These are phyloP conservation scores for Drosophila setosimentum DNA, from an alignment of 2,888 invertebrate species.

Conservation along the genomic window DNA sequence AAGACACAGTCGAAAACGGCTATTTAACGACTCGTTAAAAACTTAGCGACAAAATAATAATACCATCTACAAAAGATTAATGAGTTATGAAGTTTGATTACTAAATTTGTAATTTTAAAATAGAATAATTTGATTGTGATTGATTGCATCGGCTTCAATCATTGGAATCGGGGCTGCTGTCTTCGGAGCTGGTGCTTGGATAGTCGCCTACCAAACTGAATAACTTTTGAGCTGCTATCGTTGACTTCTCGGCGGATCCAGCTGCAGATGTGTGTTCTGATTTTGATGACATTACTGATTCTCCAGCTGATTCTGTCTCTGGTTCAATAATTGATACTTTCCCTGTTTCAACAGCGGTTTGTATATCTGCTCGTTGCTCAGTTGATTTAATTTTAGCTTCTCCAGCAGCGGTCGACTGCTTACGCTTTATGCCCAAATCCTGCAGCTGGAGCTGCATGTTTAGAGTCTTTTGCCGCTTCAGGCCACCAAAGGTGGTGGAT, in stretches of 20 bases:
- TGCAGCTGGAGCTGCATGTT: conserved; percentile 76
- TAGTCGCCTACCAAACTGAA: conserved; percentile 75
- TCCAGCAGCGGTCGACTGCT: conserved; percentile 3
- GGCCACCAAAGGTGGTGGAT: conserved; percentile 86
- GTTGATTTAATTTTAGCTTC: background rate
- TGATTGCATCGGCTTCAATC: conserved; percentile 6
- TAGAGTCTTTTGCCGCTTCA: conserved; percentile 87
- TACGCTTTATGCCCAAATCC: conserved; percentile 83
- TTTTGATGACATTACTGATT: too few relatives aligned
- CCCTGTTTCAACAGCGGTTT: background rate
- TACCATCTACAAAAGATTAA: background rate
- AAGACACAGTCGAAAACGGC: background rate
- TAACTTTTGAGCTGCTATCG: background rate
- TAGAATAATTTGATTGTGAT: background rate
- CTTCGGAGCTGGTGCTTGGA: conserved; percentile 60
- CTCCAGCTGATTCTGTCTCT: background rate
- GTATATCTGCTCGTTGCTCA: background rate
- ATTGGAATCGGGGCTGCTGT: conserved; percentile 47
- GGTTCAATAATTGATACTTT: background rate
- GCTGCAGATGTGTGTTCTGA: background rate
- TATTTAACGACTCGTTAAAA: background rate
- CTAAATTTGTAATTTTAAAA: background rate
- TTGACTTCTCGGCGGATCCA: background rate
- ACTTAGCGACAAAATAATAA: background rate
- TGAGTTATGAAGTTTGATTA: background rate